phyloP scores from a whole-genome alignment of 2,888 invertebrate species.

The Stenoptilia bipunctidactyla region DNA sequence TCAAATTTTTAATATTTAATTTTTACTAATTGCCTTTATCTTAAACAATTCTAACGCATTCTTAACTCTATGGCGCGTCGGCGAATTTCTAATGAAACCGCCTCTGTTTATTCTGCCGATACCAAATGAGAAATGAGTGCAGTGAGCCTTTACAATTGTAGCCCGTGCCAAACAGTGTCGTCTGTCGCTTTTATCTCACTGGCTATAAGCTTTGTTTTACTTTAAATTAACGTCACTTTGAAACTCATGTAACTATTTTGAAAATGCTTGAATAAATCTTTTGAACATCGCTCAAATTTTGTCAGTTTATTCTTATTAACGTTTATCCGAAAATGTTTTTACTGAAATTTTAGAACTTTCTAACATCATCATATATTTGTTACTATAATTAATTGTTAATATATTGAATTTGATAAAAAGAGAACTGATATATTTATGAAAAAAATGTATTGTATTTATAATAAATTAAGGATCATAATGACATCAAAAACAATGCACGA shows the following conservation, averaged over 20 bases:
- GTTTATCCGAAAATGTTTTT: too few species aligned
- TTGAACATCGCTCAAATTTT: too few species aligned
- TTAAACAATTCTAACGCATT: neutral
- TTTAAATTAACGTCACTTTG: neutral
- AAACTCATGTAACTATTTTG: too few species aligned
- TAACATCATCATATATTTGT: too few species aligned
- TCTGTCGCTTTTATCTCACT: conserved; percentile 8
- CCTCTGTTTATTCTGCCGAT: conserved; percentile 55
- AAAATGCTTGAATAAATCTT: too few species aligned
- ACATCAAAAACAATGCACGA: conserved; percentile 2
- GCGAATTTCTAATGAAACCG: conserved; percentile 57
- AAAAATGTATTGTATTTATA: too few species aligned
- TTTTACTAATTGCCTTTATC: conserved; percentile 4
- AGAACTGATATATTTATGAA: too few species aligned
- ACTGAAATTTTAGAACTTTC: too few species aligned
- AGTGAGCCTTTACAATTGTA: conserved; percentile 45
- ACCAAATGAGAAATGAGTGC: conserved; percentile 61
- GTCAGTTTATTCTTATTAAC: too few species aligned
- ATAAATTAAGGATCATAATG: too few species aligned
- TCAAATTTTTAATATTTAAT: neutral
- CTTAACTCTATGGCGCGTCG: conserved; percentile 33
- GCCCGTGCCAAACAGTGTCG: conserved; percentile 13
- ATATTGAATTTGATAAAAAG: too few species aligned
- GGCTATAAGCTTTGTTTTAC: neutral
- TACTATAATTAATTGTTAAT: too few species aligned